Evolutionary conservation across 2,888 invertebrate species (phyloP), one percentile per base, ranked within the genome.

Genomic region (Callyntrura guangdongensis): DNA sequence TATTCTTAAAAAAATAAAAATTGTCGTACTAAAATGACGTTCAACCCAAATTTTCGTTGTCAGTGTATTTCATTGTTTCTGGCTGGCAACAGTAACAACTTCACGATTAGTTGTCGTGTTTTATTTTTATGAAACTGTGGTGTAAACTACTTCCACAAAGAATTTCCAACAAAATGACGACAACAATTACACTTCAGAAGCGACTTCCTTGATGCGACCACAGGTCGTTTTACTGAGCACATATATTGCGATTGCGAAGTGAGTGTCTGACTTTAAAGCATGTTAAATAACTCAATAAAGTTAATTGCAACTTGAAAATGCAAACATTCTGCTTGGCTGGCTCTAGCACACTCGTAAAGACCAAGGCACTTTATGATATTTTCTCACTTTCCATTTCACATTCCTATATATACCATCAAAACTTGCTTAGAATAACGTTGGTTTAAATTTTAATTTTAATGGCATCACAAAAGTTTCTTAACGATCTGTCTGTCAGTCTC

Each of bases 391-490:
- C 74, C 47, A 74, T 74, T 74, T 72, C 17, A 72, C n/a, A 49
- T 17, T 74, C 74, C 49, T 12, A 47, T n/a, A 0, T 12, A 47
- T n/a, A 0, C 12, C 22, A 20, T 9, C 45, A 47, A 27, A 49
- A 47, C 11, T 36, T 49, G 45, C 22, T 36, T 47, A 17, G 47
- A 72, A 47, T 72, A 17, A 36, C 6, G 45, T 11, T 45, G 14
- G 36, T 69, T 36, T 36, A 27, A 72, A 47, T 45, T 72, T 72
- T 9, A n/a, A 72, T 47, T 72, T 72, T 72, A 72, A 47, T 72
- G 72, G 72, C 72, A 72, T 72, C 49, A 47, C 74, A 74, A 72
- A 74, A 74, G 49, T 74, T 69, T n/a, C 69, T 74, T 74, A 74
- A 74, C 22, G 74, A 74, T 49, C 74, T 49, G 47, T 36, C 36